These are phyloP conservation scores for Sitta carolinensis DNA, from an alignment of 2,797 vertebrate genomes.

Conservation along the genomic window DNA sequence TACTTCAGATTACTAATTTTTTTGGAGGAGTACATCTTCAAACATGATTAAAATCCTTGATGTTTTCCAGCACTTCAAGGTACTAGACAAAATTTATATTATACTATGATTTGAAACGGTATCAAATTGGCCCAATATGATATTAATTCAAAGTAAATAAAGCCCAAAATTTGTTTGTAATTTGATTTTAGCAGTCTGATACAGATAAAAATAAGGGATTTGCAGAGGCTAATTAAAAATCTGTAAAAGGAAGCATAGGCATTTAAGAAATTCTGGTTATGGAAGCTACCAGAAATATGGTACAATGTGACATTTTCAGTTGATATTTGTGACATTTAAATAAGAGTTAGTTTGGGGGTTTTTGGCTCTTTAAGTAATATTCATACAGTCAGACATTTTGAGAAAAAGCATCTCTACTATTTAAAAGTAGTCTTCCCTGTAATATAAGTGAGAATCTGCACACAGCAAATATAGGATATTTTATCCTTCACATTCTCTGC, in stretches of 20 bases:
- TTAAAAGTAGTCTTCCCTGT: background rate
- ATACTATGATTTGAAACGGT: background rate
- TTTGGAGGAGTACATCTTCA: background rate
- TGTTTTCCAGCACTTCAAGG: background rate
- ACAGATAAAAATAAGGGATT: background rate
- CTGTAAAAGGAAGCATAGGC: background rate
- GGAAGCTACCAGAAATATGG: background rate
- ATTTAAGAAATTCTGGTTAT: constrained; percentile 13
- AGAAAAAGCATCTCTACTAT: background rate
- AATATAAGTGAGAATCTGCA: background rate
- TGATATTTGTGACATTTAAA: constrained; percentile 35
- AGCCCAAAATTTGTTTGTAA: background rate
- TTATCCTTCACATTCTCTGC: background rate
- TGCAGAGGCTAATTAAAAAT: constrained; percentile 4
- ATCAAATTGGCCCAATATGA: background rate
- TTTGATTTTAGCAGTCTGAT: background rate
- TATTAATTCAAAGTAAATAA: background rate
- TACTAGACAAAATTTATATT: background rate
- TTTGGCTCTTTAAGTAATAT: constrained; percentile 1
- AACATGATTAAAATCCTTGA: background rate
- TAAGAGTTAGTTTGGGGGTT: background rate
- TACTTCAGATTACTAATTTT: background rate
- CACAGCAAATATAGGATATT: background rate
- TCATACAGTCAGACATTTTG: background rate
- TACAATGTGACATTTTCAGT: background rate